Conservation (phyloP, 2,113 vertebrate genomes). For the Kobus ellipsiprymnus region DNA sequence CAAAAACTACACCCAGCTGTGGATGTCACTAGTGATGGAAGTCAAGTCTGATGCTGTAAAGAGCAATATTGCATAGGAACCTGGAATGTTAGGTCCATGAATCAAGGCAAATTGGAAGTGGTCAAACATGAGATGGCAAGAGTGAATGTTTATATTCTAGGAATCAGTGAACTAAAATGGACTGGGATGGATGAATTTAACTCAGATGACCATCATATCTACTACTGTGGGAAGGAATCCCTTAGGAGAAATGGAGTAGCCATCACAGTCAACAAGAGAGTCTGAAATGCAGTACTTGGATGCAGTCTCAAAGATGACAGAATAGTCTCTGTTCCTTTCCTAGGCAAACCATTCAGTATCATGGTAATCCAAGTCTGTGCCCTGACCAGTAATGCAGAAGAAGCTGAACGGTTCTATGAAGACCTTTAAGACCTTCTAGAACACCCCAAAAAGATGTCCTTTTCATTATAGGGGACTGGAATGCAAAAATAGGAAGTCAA, state of each 20-base stretch:
- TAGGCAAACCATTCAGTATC: neutral
- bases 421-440: neutral
- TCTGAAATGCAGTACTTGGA: neutral
- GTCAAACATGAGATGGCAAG: neutral
- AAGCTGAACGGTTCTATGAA: accelerated
- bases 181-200: neutral
- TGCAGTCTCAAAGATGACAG: neutral
- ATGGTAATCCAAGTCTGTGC: neutral
- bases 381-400: neutral
- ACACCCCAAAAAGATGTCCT: neutral
- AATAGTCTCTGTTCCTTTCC: neutral
- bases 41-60: neutral
- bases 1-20: neutral
- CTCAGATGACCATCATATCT: neutral
- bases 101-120: neutral
- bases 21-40: neutral
- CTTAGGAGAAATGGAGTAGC: neutral
- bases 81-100: neutral
- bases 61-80: neutral
- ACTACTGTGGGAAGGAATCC: neutral
- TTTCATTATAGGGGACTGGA: neutral
- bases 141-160: neutral
- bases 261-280: neutral
- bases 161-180: neutral
- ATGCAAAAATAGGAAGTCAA: neutral